These are phyloP conservation scores for Drosophila paramelanica DNA, from an alignment of 2,888 invertebrate species.

Conservation along the genomic window DNA sequence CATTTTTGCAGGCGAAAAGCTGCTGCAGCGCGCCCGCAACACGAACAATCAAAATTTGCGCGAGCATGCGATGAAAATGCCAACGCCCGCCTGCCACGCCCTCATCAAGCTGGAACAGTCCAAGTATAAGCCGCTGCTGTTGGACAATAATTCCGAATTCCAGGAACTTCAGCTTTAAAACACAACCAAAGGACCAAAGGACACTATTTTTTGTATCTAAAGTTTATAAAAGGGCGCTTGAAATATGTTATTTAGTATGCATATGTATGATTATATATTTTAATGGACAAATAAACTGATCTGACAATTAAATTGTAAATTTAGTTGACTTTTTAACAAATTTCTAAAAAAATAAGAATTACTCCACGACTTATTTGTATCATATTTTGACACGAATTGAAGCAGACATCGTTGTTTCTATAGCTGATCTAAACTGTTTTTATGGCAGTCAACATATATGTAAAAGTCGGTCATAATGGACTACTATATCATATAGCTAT, in stretches of 20 bases:
- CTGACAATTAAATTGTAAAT: background rate
- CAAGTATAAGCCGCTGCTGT: constrained; percentile 6
- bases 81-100: constrained; percentile 60
- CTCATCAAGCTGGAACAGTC: constrained; percentile 42
- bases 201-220: no score
- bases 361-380: no score
- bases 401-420: no score
- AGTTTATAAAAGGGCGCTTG: no score
- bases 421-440: no score
- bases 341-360: no score
- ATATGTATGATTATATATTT: background rate
- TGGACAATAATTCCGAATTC: constrained; percentile 30
- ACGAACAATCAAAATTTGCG: constrained; percentile 47
- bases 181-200: background rate
- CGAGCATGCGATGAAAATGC: constrained; percentile 55
- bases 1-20: constrained; percentile 53
- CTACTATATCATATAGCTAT: no score
- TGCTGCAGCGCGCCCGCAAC: constrained; percentile 61
- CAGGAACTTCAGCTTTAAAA: background rate
- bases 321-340: background rate
- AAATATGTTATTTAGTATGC: no score
- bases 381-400: no score
- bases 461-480: no score
- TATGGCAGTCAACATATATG: no score
- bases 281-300: background rate